phyloP scores from a whole-genome alignment of 53 echinoderm and acorn worm species.

The Holothuria scabra region DNA sequence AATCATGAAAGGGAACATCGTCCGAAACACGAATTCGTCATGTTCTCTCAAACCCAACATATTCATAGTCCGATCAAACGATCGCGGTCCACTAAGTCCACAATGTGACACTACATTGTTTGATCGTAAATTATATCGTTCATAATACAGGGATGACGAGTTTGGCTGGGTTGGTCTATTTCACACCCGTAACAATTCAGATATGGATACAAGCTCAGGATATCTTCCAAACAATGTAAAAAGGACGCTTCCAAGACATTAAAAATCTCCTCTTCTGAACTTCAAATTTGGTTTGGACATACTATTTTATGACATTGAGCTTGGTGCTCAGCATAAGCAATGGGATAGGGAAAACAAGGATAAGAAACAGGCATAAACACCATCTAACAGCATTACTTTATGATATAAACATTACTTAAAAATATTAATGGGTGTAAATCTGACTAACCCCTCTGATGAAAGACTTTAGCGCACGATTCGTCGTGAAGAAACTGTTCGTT shows the following conservation, averaged over 20 bases:
- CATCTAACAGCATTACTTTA: no score
- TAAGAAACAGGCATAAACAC: no score
- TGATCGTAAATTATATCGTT: background rate
- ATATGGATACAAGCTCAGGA: background rate
- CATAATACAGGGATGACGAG: background rate
- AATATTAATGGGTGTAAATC: no score
- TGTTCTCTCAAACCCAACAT: background rate
- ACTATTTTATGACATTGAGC: no score
- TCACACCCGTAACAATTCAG: constrained; percentile 7
- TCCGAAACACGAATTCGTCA: background rate
- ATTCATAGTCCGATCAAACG: background rate
- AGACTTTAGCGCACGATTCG: no score
- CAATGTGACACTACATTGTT: background rate
- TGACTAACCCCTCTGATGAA: no score
- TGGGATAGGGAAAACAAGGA: no score
- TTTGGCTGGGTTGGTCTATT: constrained; percentile 4
- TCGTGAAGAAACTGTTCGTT: no score
- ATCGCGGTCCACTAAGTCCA: background rate
- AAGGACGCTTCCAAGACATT: background rate
- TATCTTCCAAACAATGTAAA: constrained; percentile 14
- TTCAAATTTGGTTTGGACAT: no score
- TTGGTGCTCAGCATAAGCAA: no score
- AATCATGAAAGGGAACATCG: background rate
- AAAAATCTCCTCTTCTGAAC: background rate
- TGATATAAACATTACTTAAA: no score